Conservation (phyloP, 2,113 vertebrate genomes). For the Syngnathus typhle region DNA sequence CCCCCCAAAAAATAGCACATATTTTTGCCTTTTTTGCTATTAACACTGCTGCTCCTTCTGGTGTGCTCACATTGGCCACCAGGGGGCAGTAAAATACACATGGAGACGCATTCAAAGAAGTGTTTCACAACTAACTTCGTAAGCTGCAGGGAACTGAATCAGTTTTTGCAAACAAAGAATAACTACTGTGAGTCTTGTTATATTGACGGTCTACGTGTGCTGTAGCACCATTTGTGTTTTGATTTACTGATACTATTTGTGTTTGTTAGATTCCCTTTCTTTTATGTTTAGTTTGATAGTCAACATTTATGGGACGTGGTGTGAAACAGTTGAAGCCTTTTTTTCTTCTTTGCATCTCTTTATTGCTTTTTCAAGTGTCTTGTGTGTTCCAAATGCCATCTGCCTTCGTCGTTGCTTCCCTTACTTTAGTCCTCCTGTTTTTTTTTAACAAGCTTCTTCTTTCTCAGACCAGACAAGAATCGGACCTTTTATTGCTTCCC, state of each 20-base stretch:
- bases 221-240: too few species aligned
- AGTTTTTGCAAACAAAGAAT: too few species aligned
- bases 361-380: neutral
- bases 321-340: too few species aligned
- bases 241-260: too few species aligned
- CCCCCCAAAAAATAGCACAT: too few species aligned
- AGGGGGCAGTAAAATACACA: neutral
- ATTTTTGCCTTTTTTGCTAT: neutral
- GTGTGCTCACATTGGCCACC: neutral
- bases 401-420: conserved; percentile 45
- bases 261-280: neutral
- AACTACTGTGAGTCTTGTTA: too few species aligned
- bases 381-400: conserved; percentile 32
- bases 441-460: conserved; percentile 31
- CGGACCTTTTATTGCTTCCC: conserved; percentile 51
- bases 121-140: neutral
- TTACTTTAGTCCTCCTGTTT: conserved; percentile 12
- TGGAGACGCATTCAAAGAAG: neutral
- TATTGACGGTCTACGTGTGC: too few species aligned
- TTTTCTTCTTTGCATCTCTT: conserved; percentile 6
- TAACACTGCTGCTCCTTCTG: neutral
- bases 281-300: too few species aligned
- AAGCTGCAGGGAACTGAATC: too few species aligned
- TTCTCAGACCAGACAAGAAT: conserved; percentile 34
- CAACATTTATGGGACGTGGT: too few species aligned